These are phyloP conservation scores for Hippocampus mohnikei DNA, from an alignment of 2,113 vertebrate genomes.

Conservation along the genomic window DNA sequence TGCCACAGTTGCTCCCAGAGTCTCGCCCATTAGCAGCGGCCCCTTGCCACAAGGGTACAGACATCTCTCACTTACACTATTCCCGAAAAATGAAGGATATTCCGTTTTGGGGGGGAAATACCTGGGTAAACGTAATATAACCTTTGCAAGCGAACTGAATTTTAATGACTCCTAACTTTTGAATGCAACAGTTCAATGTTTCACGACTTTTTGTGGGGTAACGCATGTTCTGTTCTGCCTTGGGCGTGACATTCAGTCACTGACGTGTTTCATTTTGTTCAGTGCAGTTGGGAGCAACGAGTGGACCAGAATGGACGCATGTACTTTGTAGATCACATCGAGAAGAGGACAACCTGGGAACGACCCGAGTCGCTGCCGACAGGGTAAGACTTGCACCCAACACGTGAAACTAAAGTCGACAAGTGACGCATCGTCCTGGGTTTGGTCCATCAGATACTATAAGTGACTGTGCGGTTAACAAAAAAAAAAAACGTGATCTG, in stretches of 20 bases:
- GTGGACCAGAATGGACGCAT: constrained; percentile 89
- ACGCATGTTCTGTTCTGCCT: background rate
- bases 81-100: background rate
- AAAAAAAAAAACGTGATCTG: too few species aligned
- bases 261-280: too few species aligned
- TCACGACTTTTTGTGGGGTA: background rate
- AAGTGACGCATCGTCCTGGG: too few species aligned
- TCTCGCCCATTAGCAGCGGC: constrained; percentile 74
- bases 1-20: constrained; percentile 50
- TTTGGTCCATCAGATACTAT: too few species aligned
- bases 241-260: background rate
- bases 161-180: too few species aligned
- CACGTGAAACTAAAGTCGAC: too few species aligned
- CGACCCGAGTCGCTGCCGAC: constrained; percentile 90
- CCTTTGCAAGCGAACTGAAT: too few species aligned
- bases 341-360: constrained; percentile 97
- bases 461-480: too few species aligned
- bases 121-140: too few species aligned
- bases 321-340: constrained; percentile 96
- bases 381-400: constrained; percentile 72
- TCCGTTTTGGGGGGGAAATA: background rate
- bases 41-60: constrained; percentile 87
- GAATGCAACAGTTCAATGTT: too few species aligned
- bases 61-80: background rate
- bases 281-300: constrained; percentile 92